Percentiles rank a stretch among this genome's conserved stretches.
Conservation (phyloP, 2,113 vertebrate genomes). For the Phyllostomus hastatus region DNA sequence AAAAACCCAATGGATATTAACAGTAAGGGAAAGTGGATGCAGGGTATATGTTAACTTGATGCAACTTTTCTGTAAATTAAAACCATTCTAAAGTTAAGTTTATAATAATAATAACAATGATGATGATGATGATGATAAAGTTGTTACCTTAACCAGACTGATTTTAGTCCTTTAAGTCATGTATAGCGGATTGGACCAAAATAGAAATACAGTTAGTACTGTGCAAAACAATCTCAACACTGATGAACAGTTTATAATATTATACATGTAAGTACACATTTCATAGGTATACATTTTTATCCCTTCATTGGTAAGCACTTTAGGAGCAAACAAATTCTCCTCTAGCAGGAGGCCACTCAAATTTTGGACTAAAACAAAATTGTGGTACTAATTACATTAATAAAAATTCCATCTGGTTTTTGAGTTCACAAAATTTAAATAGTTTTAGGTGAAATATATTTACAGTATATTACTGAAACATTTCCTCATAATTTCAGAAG, state of each 20-base stretch:
- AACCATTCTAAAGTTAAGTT: background rate
- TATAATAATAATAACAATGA: background rate
- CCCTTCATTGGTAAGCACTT: background rate
- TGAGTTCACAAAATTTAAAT: background rate
- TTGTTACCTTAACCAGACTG: background rate
- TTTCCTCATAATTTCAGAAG: background rate
- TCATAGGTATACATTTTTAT: background rate
- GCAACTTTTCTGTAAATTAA: slow-evolving; percentile 15
- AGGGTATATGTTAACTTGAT: background rate
- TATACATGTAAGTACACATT: background rate
- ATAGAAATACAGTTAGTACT: background rate
- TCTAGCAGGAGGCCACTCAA: background rate
- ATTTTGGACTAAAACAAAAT: slow-evolving; percentile 15
- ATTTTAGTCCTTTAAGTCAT: background rate
- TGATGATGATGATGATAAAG: background rate
- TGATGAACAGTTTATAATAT: background rate
- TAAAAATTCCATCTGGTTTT: slow-evolving; percentile 18
- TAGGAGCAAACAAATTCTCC: background rate
- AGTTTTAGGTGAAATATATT: background rate
- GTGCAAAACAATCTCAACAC: background rate
- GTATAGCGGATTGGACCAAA: background rate
- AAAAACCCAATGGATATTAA: background rate
- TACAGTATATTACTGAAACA: background rate
- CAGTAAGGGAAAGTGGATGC: background rate
- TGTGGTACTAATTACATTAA: background rate